Evolutionary conservation across 2,797 vertebrate genomes (phyloP).

Genomic region (Enoplosus armatus): DNA sequence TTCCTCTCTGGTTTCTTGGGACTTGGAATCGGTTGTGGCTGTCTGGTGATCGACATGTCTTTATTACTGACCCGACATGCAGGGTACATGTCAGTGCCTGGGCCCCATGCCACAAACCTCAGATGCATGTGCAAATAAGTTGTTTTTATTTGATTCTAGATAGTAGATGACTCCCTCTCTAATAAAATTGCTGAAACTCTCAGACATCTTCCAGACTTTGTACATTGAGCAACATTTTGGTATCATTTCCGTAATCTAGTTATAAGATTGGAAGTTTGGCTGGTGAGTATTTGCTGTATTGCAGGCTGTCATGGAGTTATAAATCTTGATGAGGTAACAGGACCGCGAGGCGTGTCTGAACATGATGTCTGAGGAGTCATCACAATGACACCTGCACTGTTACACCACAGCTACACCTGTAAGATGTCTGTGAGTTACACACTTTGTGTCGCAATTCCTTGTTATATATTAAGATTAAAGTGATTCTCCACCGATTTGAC

Average conservation of each 20-base stretch:
- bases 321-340: conserved; percentile 55
- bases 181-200: conserved; percentile 16
- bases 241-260: conserved; percentile 44
- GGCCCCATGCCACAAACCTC: conserved; percentile 15
- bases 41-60: conserved; percentile 41
- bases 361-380: conserved; percentile 60
- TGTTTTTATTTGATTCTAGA: conserved; percentile 1
- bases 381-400: conserved; percentile 60
- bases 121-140: not conserved
- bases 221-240: conserved; percentile 37
- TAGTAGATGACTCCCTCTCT: not conserved
- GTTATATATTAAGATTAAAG: not conserved
- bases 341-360: conserved; percentile 59
- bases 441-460: not conserved
- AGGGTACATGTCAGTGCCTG: conserved; percentile 42
- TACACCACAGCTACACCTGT: conserved; percentile 44
- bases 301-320: conserved; percentile 38
- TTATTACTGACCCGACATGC: conserved; percentile 41
- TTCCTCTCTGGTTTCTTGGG: conserved; percentile 70
- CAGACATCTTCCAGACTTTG: conserved; percentile 10
- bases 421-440: conserved; percentile 2
- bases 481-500: too few relatives aligned
- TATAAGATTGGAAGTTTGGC: conserved; percentile 18
- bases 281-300: conserved; percentile 10
- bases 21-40: conserved; percentile 43